These are phyloP conservation scores for Chrysina gloriosa DNA, from an alignment of 2,888 invertebrate species.

Conservation along the genomic window DNA sequence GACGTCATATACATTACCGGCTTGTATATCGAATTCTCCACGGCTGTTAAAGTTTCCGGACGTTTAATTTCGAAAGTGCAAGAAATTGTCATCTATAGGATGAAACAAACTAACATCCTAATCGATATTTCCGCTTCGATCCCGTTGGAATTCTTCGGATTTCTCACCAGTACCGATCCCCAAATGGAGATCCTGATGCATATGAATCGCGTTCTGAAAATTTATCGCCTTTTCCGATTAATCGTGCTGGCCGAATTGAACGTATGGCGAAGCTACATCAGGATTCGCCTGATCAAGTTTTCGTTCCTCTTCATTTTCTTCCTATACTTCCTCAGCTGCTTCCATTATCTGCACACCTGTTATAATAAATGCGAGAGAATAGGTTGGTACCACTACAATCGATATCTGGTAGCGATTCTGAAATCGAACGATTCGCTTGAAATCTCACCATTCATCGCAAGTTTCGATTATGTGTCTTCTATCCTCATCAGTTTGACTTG, in stretches of 20 bases:
- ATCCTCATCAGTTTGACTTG: constrained; percentile 23
- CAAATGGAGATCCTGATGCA: constrained; percentile 28
- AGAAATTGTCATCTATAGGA: constrained; percentile 41
- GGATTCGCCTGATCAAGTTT: constrained; percentile 41
- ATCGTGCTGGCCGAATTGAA: constrained; percentile 35
- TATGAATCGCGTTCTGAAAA: constrained; percentile 42
- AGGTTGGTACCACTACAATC: constrained; percentile 44
- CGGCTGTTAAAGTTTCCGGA: constrained; percentile 46
- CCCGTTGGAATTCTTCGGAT: constrained; percentile 33
- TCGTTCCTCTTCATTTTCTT: constrained; percentile 27
- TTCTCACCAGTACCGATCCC: constrained; percentile 1
- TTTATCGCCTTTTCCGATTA: constrained; percentile 38
- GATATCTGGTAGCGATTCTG: not conserved
- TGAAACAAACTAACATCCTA: constrained; percentile 39
- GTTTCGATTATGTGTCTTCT: constrained; percentile 26
- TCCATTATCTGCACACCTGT: constrained; percentile 43
- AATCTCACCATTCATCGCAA: constrained; percentile 19
- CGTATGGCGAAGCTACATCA: constrained; percentile 40
- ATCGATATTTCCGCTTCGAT: constrained; percentile 44
- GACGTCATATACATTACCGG: constrained; percentile 46
- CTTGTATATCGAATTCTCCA: constrained; percentile 46
- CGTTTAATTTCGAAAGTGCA: constrained; percentile 41
- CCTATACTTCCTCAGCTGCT: constrained; percentile 41
- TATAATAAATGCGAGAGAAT: constrained; percentile 40
- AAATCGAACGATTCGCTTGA: not conserved